A percentile compares a stretch with the other conserved stretches of the same genome.
Evolutionary conservation across 1,140 invertebrate species (phyloP).

Genomic region (Antheraea mylitta): DNA sequence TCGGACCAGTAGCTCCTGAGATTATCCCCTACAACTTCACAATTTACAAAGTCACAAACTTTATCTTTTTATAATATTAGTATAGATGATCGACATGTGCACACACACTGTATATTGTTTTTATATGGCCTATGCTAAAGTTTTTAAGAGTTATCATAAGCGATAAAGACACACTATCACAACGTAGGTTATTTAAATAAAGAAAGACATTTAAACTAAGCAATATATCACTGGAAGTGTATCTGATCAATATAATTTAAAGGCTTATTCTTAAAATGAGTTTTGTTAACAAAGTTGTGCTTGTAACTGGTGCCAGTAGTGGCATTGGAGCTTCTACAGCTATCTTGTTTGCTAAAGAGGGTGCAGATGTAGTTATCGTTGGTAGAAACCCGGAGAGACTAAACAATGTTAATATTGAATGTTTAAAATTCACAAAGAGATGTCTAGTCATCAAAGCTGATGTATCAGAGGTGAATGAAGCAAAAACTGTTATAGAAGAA

Average conservation of each 20-base stretch:
- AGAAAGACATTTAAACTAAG: too few relatives aligned
- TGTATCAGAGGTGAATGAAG: neutral
- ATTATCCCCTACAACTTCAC: too few relatives aligned
- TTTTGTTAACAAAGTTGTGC: slow-evolving; percentile 3
- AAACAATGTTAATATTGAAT: neutral
- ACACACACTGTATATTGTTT: too few relatives aligned
- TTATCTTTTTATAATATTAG: too few relatives aligned
- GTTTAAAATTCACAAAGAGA: neutral
- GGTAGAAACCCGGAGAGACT: neutral
- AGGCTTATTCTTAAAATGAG: neutral
- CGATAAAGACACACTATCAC: too few relatives aligned
- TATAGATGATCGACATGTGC: too few relatives aligned
- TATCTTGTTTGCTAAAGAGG: neutral
- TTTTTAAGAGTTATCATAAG: too few relatives aligned
- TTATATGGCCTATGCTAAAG: too few relatives aligned
- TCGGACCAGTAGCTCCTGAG: too few relatives aligned
- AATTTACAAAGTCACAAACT: too few relatives aligned
- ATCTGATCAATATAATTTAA: too few relatives aligned
- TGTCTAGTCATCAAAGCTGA: neutral
- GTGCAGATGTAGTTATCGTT: neutral
- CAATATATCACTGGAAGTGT: neutral
- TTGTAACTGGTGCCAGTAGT: neutral
- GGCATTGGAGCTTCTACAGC: neutral
- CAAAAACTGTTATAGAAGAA: neutral
- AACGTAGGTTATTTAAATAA: too few relatives aligned